Evolutionary conservation across 2,888 invertebrate genomes (phyloP), one percentile per base, ranked within the genome.

Genomic region (Thumatha senex): DNA sequence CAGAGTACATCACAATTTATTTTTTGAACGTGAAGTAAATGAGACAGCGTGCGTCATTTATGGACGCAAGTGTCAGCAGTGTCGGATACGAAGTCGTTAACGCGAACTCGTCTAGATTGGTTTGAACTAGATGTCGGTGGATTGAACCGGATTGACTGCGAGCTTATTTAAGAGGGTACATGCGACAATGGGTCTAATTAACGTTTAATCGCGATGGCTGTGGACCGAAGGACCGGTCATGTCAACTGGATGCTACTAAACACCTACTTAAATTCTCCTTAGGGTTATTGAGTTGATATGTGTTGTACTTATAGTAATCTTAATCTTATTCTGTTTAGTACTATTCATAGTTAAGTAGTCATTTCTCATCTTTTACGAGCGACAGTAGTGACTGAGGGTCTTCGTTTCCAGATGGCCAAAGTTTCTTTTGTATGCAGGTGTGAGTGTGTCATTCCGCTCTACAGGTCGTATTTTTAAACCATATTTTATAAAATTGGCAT

Each of bases 131-230:
- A 45, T 45, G 40, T 59, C 51, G 62, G 51, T 70, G 72, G 74
- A 74, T 72, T 67, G 68, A 63, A 70, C 70, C 61, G 68, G 73
- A 72, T 71, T 72, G 73, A 74, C 74, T 68, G 76, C 68, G 73
- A 65, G 70, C 73, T 82, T 86, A 83, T 86, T 85, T 84, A 83
- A 76, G 80, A 80, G 74, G 69, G 61, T 70, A 67, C 74, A 75
- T 71, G 80, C 83, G 85, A 87, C 87, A 87, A 86, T 86, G 80
- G 78, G 59, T 79, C 78, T 86, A 87, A 87, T 86, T 87, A 87
- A 86, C 86, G 82, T 83, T 76, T 81, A 83, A 85, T 86, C 86
- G 82, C 78, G 84, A 84, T 82, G 67, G 53, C 58, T 61, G 63
- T 63, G 57, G 75, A 84, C 81, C 82, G 81, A 83, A 82, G 76